Evolutionary conservation across 2,113 vertebrate species (phyloP).

Genomic region (Ariopsis seemanni): DNA sequence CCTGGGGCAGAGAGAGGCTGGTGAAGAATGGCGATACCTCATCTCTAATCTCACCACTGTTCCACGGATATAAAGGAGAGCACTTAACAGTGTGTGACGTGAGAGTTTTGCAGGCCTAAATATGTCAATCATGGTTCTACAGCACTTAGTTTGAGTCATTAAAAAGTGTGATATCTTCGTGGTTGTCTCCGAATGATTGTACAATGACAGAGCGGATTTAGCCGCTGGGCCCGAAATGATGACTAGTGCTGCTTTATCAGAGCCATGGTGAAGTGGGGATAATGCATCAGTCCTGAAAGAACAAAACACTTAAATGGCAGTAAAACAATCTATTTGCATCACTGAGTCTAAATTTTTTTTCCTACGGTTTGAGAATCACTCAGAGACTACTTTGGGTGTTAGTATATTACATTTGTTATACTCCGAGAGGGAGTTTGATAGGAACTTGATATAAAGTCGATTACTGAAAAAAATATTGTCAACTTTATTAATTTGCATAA

Average conservation of each 20-base stretch:
- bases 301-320: not conserved
- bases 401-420: not conserved
- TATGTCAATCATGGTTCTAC: conserved; percentile 45
- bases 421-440: not conserved
- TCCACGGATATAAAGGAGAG: conserved; percentile 39
- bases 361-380: not conserved
- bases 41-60: conserved; percentile 23
- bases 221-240: conserved; percentile 35
- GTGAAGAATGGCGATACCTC: conserved; percentile 27
- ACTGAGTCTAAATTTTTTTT: not conserved
- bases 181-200: conserved; percentile 43
- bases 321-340: not conserved
- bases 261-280: conserved; percentile 1
- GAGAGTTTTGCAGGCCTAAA: conserved; percentile 53
- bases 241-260: conserved; percentile 33
- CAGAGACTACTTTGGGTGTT: not conserved
- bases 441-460: not conserved
- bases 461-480: not conserved
- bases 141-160: conserved; percentile 50
- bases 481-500: conserved; percentile 33
- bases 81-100: conserved; percentile 48
- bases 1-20: conserved; percentile 43
- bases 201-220: conserved; percentile 40
- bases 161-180: conserved; percentile 37
- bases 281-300: conserved; percentile 11